These are phyloP conservation scores for Onychostoma macrolepis DNA, from an alignment of 2,113 vertebrate species.

Conservation along the genomic window DNA sequence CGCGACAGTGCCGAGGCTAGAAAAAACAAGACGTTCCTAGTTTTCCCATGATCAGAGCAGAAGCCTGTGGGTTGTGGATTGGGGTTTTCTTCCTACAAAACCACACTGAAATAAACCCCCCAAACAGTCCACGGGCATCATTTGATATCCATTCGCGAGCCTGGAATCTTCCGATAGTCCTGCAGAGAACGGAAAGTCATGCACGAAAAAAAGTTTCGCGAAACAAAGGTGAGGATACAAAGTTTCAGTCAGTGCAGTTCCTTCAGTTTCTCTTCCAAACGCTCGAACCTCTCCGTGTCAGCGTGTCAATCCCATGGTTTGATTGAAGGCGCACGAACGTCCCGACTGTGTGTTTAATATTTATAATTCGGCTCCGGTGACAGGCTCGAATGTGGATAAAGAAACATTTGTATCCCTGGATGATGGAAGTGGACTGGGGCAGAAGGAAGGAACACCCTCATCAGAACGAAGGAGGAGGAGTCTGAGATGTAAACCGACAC, in stretches of 20 bases:
- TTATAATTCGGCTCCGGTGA: slow-evolving; percentile 1
- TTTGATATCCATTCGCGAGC: slow-evolving; percentile 45
- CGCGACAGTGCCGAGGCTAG: slow-evolving; percentile 19
- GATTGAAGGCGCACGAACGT: background rate
- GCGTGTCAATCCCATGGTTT: slow-evolving; percentile 26
- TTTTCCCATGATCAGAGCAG: slow-evolving; percentile 36
- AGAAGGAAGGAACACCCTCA: slow-evolving; percentile 47
- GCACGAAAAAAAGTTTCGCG: slow-evolving; percentile 14
- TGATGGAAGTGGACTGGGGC: slow-evolving; percentile 36
- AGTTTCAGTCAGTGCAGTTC: slow-evolving; percentile 28
- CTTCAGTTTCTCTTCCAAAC: slow-evolving; percentile 37
- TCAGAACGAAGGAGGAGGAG: slow-evolving; percentile 58
- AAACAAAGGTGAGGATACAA: slow-evolving; percentile 42
- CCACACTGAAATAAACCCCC: slow-evolving; percentile 12
- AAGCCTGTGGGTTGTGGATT: background rate
- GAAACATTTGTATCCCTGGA: slow-evolving; percentile 49
- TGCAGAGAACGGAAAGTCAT: background rate
- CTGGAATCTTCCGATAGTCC: slow-evolving; percentile 24
- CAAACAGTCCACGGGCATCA: slow-evolving; percentile 25
- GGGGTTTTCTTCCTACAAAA: slow-evolving; percentile 1
- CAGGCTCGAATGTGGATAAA: slow-evolving; percentile 25
- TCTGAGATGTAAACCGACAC: slow-evolving; percentile 59
- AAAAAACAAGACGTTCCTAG: slow-evolving; percentile 31
- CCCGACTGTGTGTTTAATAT: background rate
- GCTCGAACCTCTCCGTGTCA: background rate